Conservation (phyloP, 1,140 invertebrate species). For the Drosophila kikkawai region DNA sequence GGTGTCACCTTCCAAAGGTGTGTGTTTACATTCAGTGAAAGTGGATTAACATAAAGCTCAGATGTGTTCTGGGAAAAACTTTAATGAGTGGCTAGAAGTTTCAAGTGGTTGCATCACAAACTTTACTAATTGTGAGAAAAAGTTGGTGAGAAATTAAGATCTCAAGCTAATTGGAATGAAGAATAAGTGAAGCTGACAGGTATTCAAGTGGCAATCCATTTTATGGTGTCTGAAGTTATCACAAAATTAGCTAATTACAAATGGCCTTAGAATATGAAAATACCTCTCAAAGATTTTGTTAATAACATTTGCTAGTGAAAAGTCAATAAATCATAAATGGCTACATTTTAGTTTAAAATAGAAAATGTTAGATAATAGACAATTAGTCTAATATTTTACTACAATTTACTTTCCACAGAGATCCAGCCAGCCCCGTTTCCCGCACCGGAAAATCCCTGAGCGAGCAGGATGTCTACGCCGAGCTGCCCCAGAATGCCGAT, state of each 20-base stretch:
- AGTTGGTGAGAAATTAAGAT: background rate
- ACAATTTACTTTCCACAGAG: conserved; percentile 58
- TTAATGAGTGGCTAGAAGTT: conserved; percentile 13
- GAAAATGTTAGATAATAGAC: background rate
- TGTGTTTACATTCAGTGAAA: conserved; percentile 53
- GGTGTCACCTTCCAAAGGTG: conserved; percentile 87
- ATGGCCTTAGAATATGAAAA: background rate
- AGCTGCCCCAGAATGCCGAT: conserved; percentile 86
- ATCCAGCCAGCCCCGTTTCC: conserved; percentile 79
- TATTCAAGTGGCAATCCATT: background rate
- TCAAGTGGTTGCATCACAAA: conserved; percentile 27
- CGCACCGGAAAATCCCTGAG: conserved; percentile 85
- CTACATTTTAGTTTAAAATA: background rate
- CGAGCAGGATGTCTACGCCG: conserved; percentile 86
- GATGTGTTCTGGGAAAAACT: conserved; percentile 11
- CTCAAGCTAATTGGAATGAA: background rate
- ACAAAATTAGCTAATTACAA: background rate
- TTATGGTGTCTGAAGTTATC: background rate
- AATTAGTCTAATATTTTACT: too few relatives aligned
- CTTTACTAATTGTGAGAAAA: background rate
- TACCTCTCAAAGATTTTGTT: background rate
- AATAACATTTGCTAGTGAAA: background rate
- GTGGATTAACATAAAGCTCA: conserved; percentile 18
- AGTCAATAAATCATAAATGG: too few relatives aligned
- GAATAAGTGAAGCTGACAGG: background rate